A percentile compares a stretch with the other conserved stretches of the same genome.
phyloP scores from a whole-genome alignment of 2,113 vertebrate species.

The Zeus faber region DNA sequence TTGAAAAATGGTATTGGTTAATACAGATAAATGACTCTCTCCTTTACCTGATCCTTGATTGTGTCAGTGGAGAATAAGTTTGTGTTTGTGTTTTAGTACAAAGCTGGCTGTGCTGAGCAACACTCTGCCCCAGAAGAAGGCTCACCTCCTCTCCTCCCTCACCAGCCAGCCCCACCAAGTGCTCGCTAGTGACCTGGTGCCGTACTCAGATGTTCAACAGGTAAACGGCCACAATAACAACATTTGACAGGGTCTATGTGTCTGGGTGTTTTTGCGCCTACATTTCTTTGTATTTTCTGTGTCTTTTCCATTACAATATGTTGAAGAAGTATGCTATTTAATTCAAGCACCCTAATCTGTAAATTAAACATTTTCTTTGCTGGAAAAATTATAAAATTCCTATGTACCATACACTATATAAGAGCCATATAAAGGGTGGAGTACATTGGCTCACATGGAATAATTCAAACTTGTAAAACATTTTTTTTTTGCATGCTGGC shows the following conservation, averaged over 20 bases:
- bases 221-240: conserved; percentile 54
- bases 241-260: neutral
- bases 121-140: conserved; percentile 87
- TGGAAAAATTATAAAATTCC: too few species aligned
- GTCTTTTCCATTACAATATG: too few species aligned
- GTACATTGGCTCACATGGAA: too few species aligned
- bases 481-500: neutral
- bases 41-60: neutral
- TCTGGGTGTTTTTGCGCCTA: neutral
- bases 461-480: too few species aligned
- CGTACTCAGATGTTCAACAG: conserved; percentile 91
- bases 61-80: neutral
- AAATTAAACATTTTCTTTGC: too few species aligned
- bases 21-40: neutral
- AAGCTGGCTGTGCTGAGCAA: conserved; percentile 86
- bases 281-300: too few species aligned
- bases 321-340: too few species aligned
- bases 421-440: too few species aligned
- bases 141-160: conserved; percentile 83
- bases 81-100: conserved; percentile 60
- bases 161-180: conserved; percentile 95
- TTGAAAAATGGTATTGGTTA: too few species aligned
- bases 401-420: too few species aligned
- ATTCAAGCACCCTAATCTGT: too few species aligned
- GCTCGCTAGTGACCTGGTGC: conserved; percentile 88